phyloP scores from a whole-genome alignment of 2,797 vertebrate species.

The Pteropus rufus region DNA sequence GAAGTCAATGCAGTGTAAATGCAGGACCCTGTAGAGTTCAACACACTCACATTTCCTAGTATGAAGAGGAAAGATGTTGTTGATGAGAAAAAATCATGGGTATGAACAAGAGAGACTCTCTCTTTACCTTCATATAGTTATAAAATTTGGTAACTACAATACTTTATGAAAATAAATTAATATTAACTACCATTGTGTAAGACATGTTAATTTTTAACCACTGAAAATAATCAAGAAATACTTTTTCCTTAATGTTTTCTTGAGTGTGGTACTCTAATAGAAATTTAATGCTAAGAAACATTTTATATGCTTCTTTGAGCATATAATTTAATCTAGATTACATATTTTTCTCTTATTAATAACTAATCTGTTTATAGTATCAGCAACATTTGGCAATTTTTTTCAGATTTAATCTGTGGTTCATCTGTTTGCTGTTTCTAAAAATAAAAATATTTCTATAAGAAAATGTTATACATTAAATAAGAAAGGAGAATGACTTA shows the following conservation, averaged over 20 bases:
- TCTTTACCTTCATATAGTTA: no score
- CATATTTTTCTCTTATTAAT: slow-evolving; percentile 77
- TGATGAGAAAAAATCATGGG: no score
- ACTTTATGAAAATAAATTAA: no score
- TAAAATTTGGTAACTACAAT: no score
- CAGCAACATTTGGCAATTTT: slow-evolving; percentile 79
- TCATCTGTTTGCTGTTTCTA: slow-evolving; percentile 59
- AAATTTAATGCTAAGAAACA: slow-evolving; percentile 75
- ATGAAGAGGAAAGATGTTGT: no score
- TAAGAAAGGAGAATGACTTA: background rate
- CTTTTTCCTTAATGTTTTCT: slow-evolving; percentile 72
- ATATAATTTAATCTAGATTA: slow-evolving; percentile 83
- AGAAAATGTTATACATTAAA: slow-evolving; percentile 56
- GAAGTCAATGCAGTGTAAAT: no score
- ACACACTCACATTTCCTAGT: no score
- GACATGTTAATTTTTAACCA: no score
- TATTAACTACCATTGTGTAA: no score
- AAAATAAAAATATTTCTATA: background rate
- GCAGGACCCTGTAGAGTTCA: no score
- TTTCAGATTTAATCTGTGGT: slow-evolving; percentile 60
- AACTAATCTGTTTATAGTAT: slow-evolving; percentile 77
- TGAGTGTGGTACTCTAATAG: slow-evolving; percentile 75
- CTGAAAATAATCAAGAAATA: no score
- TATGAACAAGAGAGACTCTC: no score
- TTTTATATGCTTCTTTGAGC: slow-evolving; percentile 81